Percentiles rank a stretch among this genome's conserved stretches.
Evolutionary conservation across 2,113 vertebrate species (phyloP).

Genomic region (Oreochromis niloticus): DNA sequence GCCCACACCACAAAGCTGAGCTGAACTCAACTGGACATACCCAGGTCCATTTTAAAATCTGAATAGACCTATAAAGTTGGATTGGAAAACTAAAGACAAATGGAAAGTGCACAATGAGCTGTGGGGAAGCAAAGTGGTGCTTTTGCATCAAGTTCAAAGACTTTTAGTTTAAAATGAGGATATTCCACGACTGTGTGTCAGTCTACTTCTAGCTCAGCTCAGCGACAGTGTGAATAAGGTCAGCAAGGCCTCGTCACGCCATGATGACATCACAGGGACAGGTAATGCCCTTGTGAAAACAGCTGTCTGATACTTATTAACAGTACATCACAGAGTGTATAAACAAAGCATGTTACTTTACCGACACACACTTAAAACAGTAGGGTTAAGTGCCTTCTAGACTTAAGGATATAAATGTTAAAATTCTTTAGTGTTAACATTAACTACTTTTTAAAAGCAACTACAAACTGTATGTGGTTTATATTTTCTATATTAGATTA

Average conservation of each 20-base stretch:
- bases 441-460: constrained; percentile 43
- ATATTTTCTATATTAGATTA: constrained; percentile 48
- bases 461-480: constrained; percentile 42
- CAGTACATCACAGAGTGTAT: constrained; percentile 53
- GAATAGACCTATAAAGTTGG: neutral
- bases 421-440: constrained; percentile 45
- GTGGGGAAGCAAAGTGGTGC: neutral
- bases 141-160: neutral
- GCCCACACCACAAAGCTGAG: constrained; percentile 54
- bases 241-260: constrained; percentile 13
- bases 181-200: neutral
- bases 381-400: constrained; percentile 28
- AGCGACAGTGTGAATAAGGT: constrained; percentile 58
- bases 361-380: constrained; percentile 50
- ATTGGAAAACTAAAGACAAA: neutral
- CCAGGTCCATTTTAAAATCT: neutral
- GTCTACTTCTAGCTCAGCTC: constrained; percentile 45
- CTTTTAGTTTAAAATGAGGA: neutral
- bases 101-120: neutral
- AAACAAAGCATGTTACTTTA: constrained; percentile 45
- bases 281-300: constrained; percentile 18
- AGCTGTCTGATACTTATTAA: constrained; percentile 38
- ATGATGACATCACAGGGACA: neutral
- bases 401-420: constrained; percentile 46
- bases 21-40: constrained; percentile 32